A percentile compares a stretch with the other conserved stretches of the same genome.
phyloP scores from a whole-genome alignment of 2,888 invertebrate genomes.

The Drosophila merina region DNA sequence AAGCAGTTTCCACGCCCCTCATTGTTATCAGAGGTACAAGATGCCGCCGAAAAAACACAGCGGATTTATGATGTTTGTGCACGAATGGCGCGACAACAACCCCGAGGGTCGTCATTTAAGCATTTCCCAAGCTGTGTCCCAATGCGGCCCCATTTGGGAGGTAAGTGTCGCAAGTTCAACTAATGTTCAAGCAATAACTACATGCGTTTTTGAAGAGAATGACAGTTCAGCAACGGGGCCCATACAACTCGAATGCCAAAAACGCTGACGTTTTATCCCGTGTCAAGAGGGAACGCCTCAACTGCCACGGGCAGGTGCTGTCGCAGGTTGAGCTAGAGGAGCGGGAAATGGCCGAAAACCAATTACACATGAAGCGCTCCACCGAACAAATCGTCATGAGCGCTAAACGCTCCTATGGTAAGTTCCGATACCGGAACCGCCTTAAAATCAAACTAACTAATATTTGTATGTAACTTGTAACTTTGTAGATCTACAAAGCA shows the following conservation, averaged over 20 bases:
- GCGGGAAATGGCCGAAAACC: constrained; percentile 47
- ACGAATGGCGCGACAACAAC: constrained; percentile 70
- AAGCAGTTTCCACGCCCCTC: neutral
- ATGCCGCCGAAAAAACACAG: constrained; percentile 77
- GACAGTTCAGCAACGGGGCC: constrained; percentile 66
- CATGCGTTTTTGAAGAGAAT: constrained; percentile 61
- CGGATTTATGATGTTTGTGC: constrained; percentile 77
- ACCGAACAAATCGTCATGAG: constrained; percentile 71
- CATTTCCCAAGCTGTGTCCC: constrained; percentile 55
- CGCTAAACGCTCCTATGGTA: constrained; percentile 67
- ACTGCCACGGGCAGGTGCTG: constrained; percentile 70
- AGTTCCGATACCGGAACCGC: neutral
- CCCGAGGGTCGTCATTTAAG: constrained; percentile 47
- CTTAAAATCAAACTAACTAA: neutral
- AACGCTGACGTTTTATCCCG: constrained; percentile 30
- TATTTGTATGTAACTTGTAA: neutral
- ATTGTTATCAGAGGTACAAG: constrained; percentile 1
- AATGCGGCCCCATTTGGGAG: constrained; percentile 74
- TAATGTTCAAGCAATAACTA: neutral
- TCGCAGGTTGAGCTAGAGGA: constrained; percentile 62
- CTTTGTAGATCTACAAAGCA: constrained; percentile 70
- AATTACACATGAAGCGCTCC: constrained; percentile 71
- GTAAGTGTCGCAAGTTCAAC: constrained; percentile 51
- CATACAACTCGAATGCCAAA: constrained; percentile 72
- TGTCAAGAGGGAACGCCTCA: constrained; percentile 53